A percentile compares a stretch with the other conserved stretches of the same genome.
phyloP scores from a whole-genome alignment of 2,888 invertebrate species.

The Tipula helvola region DNA sequence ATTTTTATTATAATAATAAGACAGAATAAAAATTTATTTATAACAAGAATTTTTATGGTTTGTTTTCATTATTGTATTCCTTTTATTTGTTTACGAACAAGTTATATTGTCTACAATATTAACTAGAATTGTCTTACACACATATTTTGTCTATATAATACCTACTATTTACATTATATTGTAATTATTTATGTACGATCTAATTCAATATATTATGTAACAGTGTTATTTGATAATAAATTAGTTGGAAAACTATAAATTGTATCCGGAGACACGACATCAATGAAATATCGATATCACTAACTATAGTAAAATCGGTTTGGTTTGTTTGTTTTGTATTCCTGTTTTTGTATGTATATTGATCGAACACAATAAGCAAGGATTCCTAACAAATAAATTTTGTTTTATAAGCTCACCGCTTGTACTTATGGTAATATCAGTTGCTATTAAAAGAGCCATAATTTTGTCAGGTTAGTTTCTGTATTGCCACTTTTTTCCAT shows the following conservation, averaged over 20 bases:
- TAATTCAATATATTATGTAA: not conserved
- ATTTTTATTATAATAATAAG: not conserved
- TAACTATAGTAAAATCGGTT: too few species aligned
- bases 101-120: not conserved
- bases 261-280: not conserved
- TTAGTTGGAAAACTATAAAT: not conserved
- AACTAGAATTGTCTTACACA: not conserved
- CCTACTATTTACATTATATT: not conserved
- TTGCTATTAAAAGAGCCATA: too few species aligned
- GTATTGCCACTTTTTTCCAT: too few species aligned
- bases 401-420: too few species aligned
- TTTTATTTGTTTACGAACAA: not conserved
- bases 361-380: too few species aligned
- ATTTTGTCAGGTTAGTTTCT: too few species aligned
- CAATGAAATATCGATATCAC: not conserved
- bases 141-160: not conserved
- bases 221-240: not conserved
- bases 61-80: not conserved
- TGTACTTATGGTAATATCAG: too few species aligned
- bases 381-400: too few species aligned
- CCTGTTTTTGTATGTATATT: too few species aligned
- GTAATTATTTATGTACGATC: not conserved
- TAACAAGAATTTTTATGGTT: slow-evolving; percentile 4
- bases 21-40: not conserved
- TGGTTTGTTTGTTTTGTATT: too few species aligned